Percentiles rank a stretch among this genome's conserved stretches.
Conservation (phyloP, 2,797 vertebrate genomes). For the Gouania willdenowi region DNA sequence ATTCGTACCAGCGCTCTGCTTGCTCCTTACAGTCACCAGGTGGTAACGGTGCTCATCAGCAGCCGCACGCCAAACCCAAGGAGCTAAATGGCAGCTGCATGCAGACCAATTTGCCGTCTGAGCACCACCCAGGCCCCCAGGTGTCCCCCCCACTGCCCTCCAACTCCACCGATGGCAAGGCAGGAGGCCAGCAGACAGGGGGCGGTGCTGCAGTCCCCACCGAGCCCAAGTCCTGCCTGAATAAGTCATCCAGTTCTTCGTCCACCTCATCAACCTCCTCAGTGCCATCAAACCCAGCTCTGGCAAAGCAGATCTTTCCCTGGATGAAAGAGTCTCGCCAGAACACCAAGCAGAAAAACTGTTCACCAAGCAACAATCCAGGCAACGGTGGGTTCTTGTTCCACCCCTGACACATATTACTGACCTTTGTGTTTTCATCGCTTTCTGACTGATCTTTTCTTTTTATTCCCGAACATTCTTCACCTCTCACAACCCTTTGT, state of each 20-base stretch:
- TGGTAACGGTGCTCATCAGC: slow-evolving; percentile 57
- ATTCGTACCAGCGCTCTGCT: slow-evolving; percentile 89
- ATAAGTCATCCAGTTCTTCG: slow-evolving; percentile 62
- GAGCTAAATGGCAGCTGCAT: slow-evolving; percentile 96
- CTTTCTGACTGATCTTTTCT: no score
- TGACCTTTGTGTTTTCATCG: no score
- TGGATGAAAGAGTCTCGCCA: slow-evolving; percentile 99
- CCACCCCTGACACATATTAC: no score
- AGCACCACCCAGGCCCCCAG: slow-evolving; percentile 82
- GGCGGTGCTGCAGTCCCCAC: slow-evolving; percentile 61
- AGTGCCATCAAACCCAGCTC: slow-evolving; percentile 79
- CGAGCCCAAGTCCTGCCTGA: slow-evolving; percentile 69
- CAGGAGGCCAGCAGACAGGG: slow-evolving; percentile 75
- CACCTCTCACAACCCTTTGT: no score
- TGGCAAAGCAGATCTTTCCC: slow-evolving; percentile 97
- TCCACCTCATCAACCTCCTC: slow-evolving; percentile 75
- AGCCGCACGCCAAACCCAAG: slow-evolving; percentile 83
- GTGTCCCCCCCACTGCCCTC: slow-evolving; percentile 79
- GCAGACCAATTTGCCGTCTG: slow-evolving; percentile 82
- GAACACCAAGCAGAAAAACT: slow-evolving; percentile 94
- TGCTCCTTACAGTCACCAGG: slow-evolving; percentile 93
- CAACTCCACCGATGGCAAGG: slow-evolving; percentile 75
- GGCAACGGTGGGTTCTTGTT: slow-evolving; percentile 71
- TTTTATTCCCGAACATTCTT: no score
- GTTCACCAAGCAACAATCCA: slow-evolving; percentile 91